Conservation (phyloP, 2,888 invertebrate genomes). For the Pediacus dermestoides region DNA sequence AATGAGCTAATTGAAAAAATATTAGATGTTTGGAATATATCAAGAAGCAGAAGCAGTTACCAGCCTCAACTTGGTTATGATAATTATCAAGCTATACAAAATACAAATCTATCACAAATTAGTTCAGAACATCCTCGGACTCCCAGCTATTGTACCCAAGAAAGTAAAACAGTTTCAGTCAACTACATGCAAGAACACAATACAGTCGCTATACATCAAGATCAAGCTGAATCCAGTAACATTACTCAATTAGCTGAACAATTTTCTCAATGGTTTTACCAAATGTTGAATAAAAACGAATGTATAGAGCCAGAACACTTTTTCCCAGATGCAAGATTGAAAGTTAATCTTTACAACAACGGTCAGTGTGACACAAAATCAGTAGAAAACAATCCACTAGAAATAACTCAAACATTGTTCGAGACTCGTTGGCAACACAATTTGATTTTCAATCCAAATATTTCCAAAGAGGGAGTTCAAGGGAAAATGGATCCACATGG, state of each 20-base stretch:
- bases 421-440: slow-evolving; percentile 48
- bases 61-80: no score
- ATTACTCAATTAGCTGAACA: slow-evolving; percentile 53
- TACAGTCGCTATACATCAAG: slow-evolving; percentile 1
- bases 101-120: no score
- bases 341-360: slow-evolving; percentile 38
- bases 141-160: no score
- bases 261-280: slow-evolving; percentile 60
- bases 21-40: slow-evolving; percentile 48
- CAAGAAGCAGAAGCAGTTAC: slow-evolving; percentile 12
- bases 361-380: slow-evolving; percentile 32
- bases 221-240: slow-evolving; percentile 6
- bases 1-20: slow-evolving; percentile 50
- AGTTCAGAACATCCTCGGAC: no score
- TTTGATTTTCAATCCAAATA: slow-evolving; percentile 60
- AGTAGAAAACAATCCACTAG: slow-evolving; percentile 38
- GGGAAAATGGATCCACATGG: slow-evolving; percentile 61
- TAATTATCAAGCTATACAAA: no score
- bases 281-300: slow-evolving; percentile 47
- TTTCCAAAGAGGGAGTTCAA: slow-evolving; percentile 55
- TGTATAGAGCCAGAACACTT: slow-evolving; percentile 53
- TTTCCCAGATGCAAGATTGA: slow-evolving; percentile 53
- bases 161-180: slow-evolving; percentile 5
- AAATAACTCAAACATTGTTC: slow-evolving; percentile 46
- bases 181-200: neutral